Evolutionary conservation across 2,113 vertebrate genomes (phyloP).

Genomic region (Leucosticte australis): DNA sequence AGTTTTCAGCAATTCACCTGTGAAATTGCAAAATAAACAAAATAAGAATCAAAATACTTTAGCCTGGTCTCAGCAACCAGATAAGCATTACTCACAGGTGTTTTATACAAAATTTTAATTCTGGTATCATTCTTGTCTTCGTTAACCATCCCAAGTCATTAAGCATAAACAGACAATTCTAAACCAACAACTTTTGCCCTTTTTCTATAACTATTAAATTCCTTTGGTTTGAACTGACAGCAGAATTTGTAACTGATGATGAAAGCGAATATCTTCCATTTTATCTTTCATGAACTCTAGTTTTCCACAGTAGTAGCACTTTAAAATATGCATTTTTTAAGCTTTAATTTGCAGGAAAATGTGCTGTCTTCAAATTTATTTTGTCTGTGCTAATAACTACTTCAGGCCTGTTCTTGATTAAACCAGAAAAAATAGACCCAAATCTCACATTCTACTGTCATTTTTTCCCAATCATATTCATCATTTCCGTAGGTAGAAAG

Average conservation of each 20-base stretch:
- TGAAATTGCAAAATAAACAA: not conserved
- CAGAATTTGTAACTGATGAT: not conserved
- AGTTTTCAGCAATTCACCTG: not conserved
- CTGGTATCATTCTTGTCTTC: not conserved
- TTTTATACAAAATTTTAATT: not conserved
- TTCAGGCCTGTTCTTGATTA: not conserved
- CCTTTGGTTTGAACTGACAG: not conserved
- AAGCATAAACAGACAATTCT: not conserved
- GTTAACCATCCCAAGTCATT: not conserved
- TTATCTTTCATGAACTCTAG: not conserved
- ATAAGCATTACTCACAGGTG: not conserved
- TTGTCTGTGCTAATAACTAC: not conserved
- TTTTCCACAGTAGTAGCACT: not conserved
- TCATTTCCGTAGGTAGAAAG: not conserved
- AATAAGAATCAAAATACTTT: not conserved
- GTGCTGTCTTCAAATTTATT: not conserved
- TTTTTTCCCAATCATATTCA: not conserved
- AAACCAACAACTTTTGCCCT: not conserved
- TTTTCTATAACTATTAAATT: not conserved
- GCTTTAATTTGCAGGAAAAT: not conserved
- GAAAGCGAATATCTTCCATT: not conserved
- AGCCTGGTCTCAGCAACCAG: not conserved
- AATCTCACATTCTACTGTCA: not conserved
- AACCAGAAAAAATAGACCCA: not conserved
- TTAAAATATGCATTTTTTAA: not conserved